These are phyloP conservation scores for Tenthredo scrophulariae DNA, from an alignment of 2,888 invertebrate genomes.

Conservation along the genomic window DNA sequence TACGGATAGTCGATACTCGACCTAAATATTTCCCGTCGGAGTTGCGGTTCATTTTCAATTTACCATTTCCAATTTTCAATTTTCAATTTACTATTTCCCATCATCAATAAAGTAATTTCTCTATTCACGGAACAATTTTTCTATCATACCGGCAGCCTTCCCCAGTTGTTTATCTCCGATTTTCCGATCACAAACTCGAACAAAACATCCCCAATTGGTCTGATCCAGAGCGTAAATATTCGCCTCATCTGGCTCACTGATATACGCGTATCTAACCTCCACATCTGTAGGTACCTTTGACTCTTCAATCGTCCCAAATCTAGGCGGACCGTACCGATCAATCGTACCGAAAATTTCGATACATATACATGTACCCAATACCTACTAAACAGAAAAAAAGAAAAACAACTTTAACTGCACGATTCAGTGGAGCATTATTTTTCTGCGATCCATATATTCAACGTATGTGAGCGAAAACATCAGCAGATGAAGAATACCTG, in stretches of 20 bases:
- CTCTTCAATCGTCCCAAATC: slow-evolving; percentile 11
- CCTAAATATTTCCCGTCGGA: slow-evolving; percentile 47
- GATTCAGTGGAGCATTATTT: slow-evolving; percentile 1
- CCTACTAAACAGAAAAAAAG: too few relatives aligned
- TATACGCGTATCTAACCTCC: not conserved
- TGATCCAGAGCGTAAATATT: slow-evolving; percentile 46
- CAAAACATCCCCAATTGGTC: slow-evolving; percentile 38
- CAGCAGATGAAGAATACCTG: not conserved
- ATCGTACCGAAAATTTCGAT: not conserved
- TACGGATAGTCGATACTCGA: slow-evolving; percentile 51
- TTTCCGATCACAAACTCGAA: slow-evolving; percentile 31
- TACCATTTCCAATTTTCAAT: slow-evolving; percentile 63
- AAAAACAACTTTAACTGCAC: not conserved
- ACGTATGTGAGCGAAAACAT: not conserved
- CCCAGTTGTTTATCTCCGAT: slow-evolving; percentile 43
- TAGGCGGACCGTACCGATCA: slow-evolving; percentile 25
- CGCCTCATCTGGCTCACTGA: slow-evolving; percentile 30
- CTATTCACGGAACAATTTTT: slow-evolving; percentile 39
- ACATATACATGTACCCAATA: not conserved
- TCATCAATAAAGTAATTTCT: slow-evolving; percentile 60
- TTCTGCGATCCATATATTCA: not conserved
- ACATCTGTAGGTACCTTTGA: slow-evolving; percentile 9
- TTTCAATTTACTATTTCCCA: slow-evolving; percentile 63
- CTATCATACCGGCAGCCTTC: not conserved
- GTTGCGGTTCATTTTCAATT: slow-evolving; percentile 62